Evolutionary conservation across 2,113 vertebrate species (phyloP), one percentile per base, ranked within the genome.

Genomic region (Aviceda subcristata): DNA sequence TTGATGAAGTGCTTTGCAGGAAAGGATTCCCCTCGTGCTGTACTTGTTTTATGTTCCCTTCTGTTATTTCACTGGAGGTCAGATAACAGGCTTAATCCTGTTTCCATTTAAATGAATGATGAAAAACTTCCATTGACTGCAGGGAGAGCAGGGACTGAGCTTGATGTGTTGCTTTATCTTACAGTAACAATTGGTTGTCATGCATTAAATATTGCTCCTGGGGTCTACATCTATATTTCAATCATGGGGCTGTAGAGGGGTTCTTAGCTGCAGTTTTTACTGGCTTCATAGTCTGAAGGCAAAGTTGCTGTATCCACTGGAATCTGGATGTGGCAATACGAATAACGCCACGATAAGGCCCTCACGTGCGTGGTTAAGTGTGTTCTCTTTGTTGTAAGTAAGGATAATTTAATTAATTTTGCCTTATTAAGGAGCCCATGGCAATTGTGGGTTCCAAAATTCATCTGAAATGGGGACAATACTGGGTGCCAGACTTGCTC

Each of bases 31-130:
- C 91, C 62, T 91, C 30, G 5, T 85, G 78, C 82, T 77, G 43
- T 41, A 30, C 32, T 67, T 94, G 66, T 79, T 97, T 92, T 91
- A 50, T 92, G 87, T 86, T 94, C 57, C 62, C 95, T 92, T 90
- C 66, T 88, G 84, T 94, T 91, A 56, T 88, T 96, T 94, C 84
- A 88, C 93, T 95, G 77, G 81, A 94, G 89, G 96, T 80, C 84
- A 95, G 46, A 89, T 94, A 88, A 88, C 84, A 89, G 74, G 59
- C 77, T 94, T 93, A 89, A 77, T 95, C 91, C 87, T 95, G 84
- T 77, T 94, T 66, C 74, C n/a, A 66, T 92, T 95, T 87, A 79
- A 91, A 91, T 73, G 86, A 90, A 82, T 67, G 91, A 89, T 91
- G 63, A 88, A 96, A 94, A 92, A 79, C 77, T 85, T 90, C 80